Base-by-base conservation (phyloP, 2,888 invertebrate species). In the Ormyrus nitidulus region DNA sequence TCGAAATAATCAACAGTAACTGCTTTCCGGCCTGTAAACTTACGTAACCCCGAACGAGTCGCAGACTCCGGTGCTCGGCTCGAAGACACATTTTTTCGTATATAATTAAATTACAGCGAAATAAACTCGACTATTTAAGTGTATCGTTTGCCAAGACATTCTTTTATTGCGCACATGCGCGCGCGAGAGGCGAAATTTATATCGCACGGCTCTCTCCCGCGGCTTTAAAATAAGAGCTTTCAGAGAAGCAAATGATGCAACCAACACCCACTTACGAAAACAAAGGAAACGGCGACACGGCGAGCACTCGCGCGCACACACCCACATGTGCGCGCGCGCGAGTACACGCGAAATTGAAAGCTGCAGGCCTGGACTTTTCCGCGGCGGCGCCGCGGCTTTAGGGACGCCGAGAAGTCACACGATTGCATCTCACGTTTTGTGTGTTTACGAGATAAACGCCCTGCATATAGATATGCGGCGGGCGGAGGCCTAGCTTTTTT, bases 191-290 rank as follows among this genome's bases (percentile, higher is more conserved):
- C 7, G 13, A 65, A 79, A 79, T 75, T 74, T 74, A 68, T 70
- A 19, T 10, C 48, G 10, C 34, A 54, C 13, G 10, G 56, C 58
- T 58, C 58, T 19, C 10, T 58, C 10, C 51, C 64, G 13, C 62
- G 3, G 51, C 64, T 48, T 34, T 72, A 74, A 70, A 79, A 70
- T 46, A 51, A 70, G 75, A 70, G 70, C 70, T 75, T 66, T 71
- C 68, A 69, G 53, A 76, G 61, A 74, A 49, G 59, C 54, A 69
- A 72, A 58, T 80, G 80, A 80, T 77, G 77, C 64, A 80, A 80
- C 54, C 62, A 62, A 73, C 80, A 74, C 80, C 77, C 80, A 80
- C 77, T 70, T 80, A 73, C 48, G 72, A 70, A 77, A 64, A 80
- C 80, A 80, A 80, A 73, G 80, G 74, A 72, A 77, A 76, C 68